Evolutionary conservation across 2,113 vertebrate genomes (phyloP), one percentile per base, ranked within the genome.

Genomic region (Regulus satrapa): DNA sequence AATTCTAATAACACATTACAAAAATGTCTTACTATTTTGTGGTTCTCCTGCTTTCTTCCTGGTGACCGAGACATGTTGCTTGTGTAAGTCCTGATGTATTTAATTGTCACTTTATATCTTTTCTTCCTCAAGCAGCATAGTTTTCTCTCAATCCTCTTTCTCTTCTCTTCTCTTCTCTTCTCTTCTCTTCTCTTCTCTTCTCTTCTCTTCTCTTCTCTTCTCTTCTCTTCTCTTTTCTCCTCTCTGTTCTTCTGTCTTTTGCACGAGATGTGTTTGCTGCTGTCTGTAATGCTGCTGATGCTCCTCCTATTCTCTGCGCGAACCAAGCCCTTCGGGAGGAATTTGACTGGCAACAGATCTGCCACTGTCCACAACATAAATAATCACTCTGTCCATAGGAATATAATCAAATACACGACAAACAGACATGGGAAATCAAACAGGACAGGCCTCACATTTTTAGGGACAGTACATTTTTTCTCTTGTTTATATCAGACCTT

Each of bases 1-100:
- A 51, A 24, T 81, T 81, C 34, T 34, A 88, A 55, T 34, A 16
- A 5, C 34, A 92, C 19, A 69, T 66, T 81, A 41, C 16, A 90
- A 88, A 95, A 79, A 76, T 24, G 3, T 58, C 98, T 98, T 98
- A 98, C 98, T 93, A 98, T 98, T 98, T 98, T 98, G 76, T 95
- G 95, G 83, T 97, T 97, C 69, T 98, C 98, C 92, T 97, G 96
- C 91, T 95, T 98, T 97, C 95, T 95, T 78, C 94, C 97, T 63
- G 89, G 87, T 93, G 95, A 88, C 31, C 68, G 96, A 96, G 98
- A 98, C 98, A 98, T 98, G 38, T 49, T 94, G 55, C 81, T 63
- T 51, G 43, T 62, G 43, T 56, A 76, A 54, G 1, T 31, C 62
- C 36, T 54, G 62, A 76, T 4, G 63, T 73, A 31, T 32, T 55